phyloP scores from a whole-genome alignment of 2,888 invertebrate genomes.

The Cantharis flavilabris region DNA sequence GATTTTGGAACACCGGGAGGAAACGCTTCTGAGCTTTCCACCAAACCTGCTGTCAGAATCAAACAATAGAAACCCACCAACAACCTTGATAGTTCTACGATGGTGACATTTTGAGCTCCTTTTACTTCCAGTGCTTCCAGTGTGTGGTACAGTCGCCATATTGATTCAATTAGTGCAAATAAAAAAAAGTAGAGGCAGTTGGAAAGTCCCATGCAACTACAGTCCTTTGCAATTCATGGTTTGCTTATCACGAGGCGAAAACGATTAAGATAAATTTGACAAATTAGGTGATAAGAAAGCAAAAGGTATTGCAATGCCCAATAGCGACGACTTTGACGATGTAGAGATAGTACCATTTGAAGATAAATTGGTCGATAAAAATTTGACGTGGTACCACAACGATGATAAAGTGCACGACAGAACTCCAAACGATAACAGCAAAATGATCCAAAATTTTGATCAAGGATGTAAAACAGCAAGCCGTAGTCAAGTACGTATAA shows the following conservation, averaged over 20 bases:
- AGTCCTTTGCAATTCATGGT: neutral
- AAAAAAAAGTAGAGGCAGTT: neutral
- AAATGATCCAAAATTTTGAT: neutral
- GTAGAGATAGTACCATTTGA: neutral
- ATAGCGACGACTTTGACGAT: neutral
- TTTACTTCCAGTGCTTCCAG: neutral
- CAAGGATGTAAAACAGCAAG: neutral
- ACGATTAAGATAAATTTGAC: neutral
- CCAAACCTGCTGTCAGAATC: neutral
- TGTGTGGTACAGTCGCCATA: neutral
- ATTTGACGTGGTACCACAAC: neutral
- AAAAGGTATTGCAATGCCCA: neutral
- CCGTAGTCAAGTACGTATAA: neutral
- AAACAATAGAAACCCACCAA: neutral
- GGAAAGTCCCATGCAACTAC: neutral
- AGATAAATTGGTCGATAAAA: neutral
- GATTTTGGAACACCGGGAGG: neutral
- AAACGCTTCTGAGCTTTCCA: neutral
- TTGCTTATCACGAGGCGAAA: neutral
- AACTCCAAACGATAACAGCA: neutral
- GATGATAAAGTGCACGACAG: neutral
- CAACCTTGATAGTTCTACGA: neutral
- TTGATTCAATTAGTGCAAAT: neutral
- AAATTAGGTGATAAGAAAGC: neutral
- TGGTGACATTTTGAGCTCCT: neutral